Evolutionary conservation across 2,797 vertebrate genomes (phyloP), one percentile per base, ranked within the genome.

Genomic region (Smutsia gigantea): DNA sequence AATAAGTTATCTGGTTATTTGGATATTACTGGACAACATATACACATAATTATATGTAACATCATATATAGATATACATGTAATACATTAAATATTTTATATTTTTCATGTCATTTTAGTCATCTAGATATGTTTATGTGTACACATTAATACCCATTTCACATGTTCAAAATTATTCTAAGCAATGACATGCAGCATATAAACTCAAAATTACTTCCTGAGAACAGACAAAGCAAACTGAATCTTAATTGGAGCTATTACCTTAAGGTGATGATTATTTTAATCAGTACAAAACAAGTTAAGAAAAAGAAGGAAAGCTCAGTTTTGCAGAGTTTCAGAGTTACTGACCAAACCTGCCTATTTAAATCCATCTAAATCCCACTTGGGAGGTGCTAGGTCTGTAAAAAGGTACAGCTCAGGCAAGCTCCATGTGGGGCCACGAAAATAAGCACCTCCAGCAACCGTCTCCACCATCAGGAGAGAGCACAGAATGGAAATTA

Each of bases 401-500:
- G 6, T 17, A 61, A 13, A 42, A 49, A 66, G 31, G 13, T n/a
- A 2, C 14, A 4, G 37, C 10, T 64, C 49, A 13, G 51, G 39
- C 6, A 4, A 68, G 39, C 11, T 49, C 68, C n/a, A 4, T 4
- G 46, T 0, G 9, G 12, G 15, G 3, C 21, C 11, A 49, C 37
- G 29, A 46, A 11, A 66, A 21, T 2, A 4, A 71, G 12, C 1
- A 9, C 57, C 19, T 49, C 17, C 5, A 13, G 11, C n/a, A 18
- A 31, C 78, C 25, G 8, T 83, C 59, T 71, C 12, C 53, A 23
- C 63, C 42, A 18, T 1, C 17, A 27, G 51, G 75, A 29, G 25
- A 12, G 25, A 55, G 25, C 14, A 18, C 17, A 17, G n/a, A 59
- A 25, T 0, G 2, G 17, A 19, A 34, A n/a, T 21, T 2, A 17